Evolutionary conservation across 2,113 vertebrate genomes (phyloP), one percentile per base, ranked within the genome.

Genomic region (Aix galericulata): DNA sequence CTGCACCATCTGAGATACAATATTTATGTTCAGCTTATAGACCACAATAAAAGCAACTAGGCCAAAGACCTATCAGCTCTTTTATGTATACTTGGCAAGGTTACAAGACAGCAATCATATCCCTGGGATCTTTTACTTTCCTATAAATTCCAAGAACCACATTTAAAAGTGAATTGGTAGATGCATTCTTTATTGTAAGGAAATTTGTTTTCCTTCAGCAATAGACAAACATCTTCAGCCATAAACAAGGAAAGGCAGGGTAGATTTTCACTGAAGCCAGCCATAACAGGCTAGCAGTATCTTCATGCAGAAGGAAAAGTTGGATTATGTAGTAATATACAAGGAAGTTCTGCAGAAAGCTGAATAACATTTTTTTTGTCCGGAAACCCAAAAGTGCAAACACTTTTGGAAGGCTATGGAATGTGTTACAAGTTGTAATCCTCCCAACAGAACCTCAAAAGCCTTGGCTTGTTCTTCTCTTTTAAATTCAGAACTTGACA

Each of bases 401-500:
- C 55, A 1, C 82, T 95, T 88, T 90, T 90, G 82, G 82, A 95
- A 90, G 56, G 60, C 48, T 71, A 50, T 46, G 64, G 86, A 92
- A 93, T 72, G 88, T 84, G 80, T 81, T 91, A 64, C 69, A 67
- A 94, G 76, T 26, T 90, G 86, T 94, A 94, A 92, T 93, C 94
- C 83, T 95, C 94, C 94, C 95, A 92, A 80, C 73, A 95, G 86
- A 96, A 96, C 91, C 94, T 96, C 94, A 92, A 96, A 95, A 92
- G 91, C 86, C 48, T 95, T 97, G 95, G 96, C 96, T 94, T 88
- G 36, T 36, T 78, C 92, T 84, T 69, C 86, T 87, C 62, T 92
- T 95, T 94, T 64, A 94, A 92, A 96, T 88, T 84, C 93, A 81
- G 80, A 53, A 79, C 76, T 86, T 94, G 93, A 86, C 94, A 96